Base-by-base conservation (phyloP, 1,140 invertebrate genomes). In the Maconellicoccus hirsutus region DNA sequence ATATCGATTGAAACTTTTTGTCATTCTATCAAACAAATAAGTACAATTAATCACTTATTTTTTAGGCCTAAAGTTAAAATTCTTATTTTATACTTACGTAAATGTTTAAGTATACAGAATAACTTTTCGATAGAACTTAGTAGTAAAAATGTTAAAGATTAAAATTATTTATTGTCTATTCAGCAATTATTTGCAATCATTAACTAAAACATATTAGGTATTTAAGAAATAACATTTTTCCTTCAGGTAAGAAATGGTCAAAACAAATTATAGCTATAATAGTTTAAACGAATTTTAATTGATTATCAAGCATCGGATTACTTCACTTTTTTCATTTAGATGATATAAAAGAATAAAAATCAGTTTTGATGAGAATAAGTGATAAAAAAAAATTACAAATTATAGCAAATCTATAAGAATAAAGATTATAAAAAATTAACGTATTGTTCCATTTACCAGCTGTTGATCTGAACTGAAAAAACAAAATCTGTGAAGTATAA, bases 91-190 rank as follows among this genome's bases (percentile, higher is more conserved):
- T 16, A 52, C 42, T 52, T 52, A 52, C 42, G 12, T 52, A 52
- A 52, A 16, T 52, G 42, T 52, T 52, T 33, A 33, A n/a, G n/a
- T n/a, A n/a, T n/a, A n/a, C 16, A 52, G 6, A 8, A 52, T 52
- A 8, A 52, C 42, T 3, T 6, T 52, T 52, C 6, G 16, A 16
- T 16, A 52, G n/a, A 16, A 19, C 42, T 52, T 52, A 52, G n/a
- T 16, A 52, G 3, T 52, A 52, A 52, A 52, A 52, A 52, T 52
- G n/a, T 52, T 52, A 52, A 52, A 25, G 25, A 25, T 66, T 66
- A 66, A 23, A 66, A 66, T 66, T 66, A 66, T 66, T 66, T 66
- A 66, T 66, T 66, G 61, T 66, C 61, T 66, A 66, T 66, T 66
- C 61, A 66, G 61, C 61, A 66, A 66, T 66, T 66, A 26, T 26